Base-by-base conservation (phyloP, 2,888 invertebrate genomes). In the Melipona bicolor region DNA sequence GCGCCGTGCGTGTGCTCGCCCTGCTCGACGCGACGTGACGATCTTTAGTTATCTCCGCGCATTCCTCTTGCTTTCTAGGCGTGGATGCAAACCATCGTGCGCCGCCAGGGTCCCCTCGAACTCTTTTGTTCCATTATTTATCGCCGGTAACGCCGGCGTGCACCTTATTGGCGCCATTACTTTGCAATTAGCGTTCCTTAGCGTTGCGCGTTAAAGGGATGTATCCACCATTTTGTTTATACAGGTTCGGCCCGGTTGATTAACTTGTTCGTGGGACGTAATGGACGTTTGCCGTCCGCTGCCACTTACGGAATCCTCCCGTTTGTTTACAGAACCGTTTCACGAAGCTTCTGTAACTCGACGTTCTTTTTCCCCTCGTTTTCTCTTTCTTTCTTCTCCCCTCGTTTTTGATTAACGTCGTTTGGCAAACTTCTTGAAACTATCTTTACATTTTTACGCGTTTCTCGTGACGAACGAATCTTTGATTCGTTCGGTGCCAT, bases 1-100 rank as follows among this genome's bases (percentile, higher is more conserved):
- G 36, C 6, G 74, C 56, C 62, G 76, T 72, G 72, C 65, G 61
- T 61, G 64, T 52, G 54, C 68, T 32, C 52, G 62, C 75, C 69
- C 15, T 24, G 24, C n/a, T 11, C n/a, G n/a, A n/a, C 56, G n/a
- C 77, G 56, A 73, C 83, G 81, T 32, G 86, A 87, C 84, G 85
- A 86, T 84, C 84, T 81, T 81, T 77, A 77, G 84, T 80, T 80
- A 86, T 86, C 83, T 79, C 71, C 52, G 78, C 81, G 84, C 87
- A 84, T 87, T 86, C 81, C 86, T 86, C 79, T 86, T 78, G 64
- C 59, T 76, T 80, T 59, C 56, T 59, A 61, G 61, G 61, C 61
- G 61, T 27, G 27, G 61, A 61, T 13, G 5, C 56, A n/a, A n/a
- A n/a, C n/a, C 56, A 59, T 5, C 13, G 15, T 13, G 54, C 50